Evolutionary conservation across 2,888 invertebrate genomes (phyloP).

Genomic region (Cataglyphis altisquamis): DNA sequence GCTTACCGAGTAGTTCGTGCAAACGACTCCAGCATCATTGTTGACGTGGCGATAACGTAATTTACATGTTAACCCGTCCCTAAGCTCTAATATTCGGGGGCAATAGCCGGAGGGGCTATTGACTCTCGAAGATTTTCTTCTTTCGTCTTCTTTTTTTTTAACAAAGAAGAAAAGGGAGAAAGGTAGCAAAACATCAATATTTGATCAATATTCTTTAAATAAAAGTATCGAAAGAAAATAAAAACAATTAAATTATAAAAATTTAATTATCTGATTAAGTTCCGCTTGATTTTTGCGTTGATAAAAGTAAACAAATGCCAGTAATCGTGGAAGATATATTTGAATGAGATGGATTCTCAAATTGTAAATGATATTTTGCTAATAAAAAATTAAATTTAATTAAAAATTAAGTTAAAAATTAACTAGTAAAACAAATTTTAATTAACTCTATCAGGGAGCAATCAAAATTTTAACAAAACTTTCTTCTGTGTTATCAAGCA

Average conservation of each 20-base stretch:
- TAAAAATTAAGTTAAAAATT: constrained; percentile 4
- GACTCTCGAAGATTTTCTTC: constrained; percentile 33
- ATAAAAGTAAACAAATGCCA: background rate
- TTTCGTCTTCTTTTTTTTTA: background rate
- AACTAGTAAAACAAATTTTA: constrained; percentile 1
- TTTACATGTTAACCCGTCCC: constrained; percentile 63
- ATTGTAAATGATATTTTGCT: background rate
- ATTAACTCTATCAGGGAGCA: background rate
- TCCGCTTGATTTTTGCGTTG: background rate
- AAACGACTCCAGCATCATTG: constrained; percentile 39
- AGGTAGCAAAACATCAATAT: background rate
- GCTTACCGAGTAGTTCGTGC: constrained; percentile 45
- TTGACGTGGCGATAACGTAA: constrained; percentile 62
- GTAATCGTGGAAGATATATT: background rate
- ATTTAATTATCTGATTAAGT: background rate
- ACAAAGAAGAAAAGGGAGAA: background rate
- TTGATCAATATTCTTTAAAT: background rate
- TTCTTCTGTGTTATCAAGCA: background rate
- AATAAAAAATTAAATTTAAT: background rate
- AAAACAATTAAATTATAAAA: background rate
- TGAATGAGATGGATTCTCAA: background rate
- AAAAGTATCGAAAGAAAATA: background rate
- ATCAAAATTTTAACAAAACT: background rate
- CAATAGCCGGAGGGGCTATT: background rate
- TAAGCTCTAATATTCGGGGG: constrained; percentile 12